Evolutionary conservation across 2,113 vertebrate genomes (phyloP).

Genomic region (Muntiacus muntjak): DNA sequence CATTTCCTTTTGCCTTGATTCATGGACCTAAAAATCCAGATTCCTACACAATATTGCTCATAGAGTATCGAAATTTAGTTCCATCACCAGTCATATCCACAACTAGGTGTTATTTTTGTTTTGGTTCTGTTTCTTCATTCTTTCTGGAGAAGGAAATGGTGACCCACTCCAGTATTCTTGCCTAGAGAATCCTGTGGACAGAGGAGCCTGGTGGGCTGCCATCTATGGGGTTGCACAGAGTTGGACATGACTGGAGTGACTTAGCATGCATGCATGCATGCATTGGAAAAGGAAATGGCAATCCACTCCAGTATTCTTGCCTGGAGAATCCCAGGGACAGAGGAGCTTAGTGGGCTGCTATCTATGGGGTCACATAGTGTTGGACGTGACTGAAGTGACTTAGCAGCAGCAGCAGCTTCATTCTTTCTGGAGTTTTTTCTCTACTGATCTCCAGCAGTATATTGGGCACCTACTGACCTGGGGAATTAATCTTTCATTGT

Average conservation of each 20-base stretch:
- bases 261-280: no score
- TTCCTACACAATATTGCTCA: background rate
- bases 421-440: background rate
- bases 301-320: no score
- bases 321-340: no score
- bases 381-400: no score
- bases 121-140: background rate
- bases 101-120: background rate
- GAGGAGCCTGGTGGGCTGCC: background rate
- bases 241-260: rapidly evolving
- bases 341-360: no score
- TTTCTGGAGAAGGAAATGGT: background rate
- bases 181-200: background rate
- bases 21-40: background rate
- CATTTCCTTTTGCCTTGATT: background rate
- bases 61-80: background rate
- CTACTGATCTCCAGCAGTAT: background rate
- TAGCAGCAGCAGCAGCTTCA: background rate
- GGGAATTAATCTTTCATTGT: background rate
- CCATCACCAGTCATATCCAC: background rate
- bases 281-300: no score
- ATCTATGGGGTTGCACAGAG: background rate
- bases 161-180: background rate
- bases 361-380: no score
- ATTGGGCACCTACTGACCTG: background rate